These are phyloP conservation scores for Dysmachus trigonus DNA, from an alignment of 2,888 invertebrate species.

Conservation along the genomic window DNA sequence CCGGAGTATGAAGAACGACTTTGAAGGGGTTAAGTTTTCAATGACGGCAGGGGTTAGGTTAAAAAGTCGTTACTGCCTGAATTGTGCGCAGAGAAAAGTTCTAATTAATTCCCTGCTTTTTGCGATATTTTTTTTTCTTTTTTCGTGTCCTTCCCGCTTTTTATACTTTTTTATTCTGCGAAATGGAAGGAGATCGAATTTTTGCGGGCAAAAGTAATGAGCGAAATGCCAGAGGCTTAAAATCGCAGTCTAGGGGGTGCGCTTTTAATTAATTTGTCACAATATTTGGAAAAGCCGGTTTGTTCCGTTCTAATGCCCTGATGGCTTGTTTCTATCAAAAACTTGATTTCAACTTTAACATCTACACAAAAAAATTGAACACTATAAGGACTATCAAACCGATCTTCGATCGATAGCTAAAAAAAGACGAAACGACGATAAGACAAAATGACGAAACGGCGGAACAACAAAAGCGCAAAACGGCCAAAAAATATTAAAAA, in stretches of 20 bases:
- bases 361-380: no score
- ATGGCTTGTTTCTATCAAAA: background rate
- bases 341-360: background rate
- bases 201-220: conserved; percentile 32
- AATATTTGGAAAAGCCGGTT: background rate
- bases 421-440: no score
- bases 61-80: conserved; percentile 11
- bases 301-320: background rate
- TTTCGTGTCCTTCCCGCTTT: background rate
- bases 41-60: background rate
- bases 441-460: no score
- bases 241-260: background rate
- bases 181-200: conserved; percentile 20
- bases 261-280: conserved; percentile 37
- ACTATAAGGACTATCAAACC: no score
- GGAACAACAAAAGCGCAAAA: no score
- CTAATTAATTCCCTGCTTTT: conserved; percentile 39
- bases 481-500: no score
- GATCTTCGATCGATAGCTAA: no score
- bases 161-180: background rate
- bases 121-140: conserved; percentile 2
- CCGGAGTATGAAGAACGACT: background rate
- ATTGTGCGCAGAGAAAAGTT: conserved; percentile 34
- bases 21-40: conserved; percentile 32
- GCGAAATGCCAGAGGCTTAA: background rate